Evolutionary conservation across 1,140 invertebrate genomes (phyloP).

Genomic region (Riptortus pedestris): DNA sequence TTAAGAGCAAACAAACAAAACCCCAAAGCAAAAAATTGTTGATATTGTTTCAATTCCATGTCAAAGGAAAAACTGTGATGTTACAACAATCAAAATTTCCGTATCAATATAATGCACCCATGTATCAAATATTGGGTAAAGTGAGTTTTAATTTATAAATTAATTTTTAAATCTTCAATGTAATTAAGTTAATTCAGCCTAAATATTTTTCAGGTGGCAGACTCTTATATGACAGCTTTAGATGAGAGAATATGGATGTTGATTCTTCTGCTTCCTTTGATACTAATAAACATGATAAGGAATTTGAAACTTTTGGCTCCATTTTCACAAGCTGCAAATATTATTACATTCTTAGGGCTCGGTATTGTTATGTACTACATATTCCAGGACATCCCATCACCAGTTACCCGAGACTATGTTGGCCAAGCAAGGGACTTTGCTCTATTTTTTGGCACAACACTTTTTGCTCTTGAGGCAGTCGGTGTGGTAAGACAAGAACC

Average conservation of each 20-base stretch:
- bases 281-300: constrained; percentile 59
- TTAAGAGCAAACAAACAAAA: too few relatives aligned
- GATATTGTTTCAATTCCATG: too few relatives aligned
- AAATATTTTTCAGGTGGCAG: constrained; percentile 42
- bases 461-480: constrained; percentile 84
- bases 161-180: too few relatives aligned
- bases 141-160: too few relatives aligned
- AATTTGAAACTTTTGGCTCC: constrained; percentile 69
- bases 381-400: constrained; percentile 47
- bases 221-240: constrained; percentile 37
- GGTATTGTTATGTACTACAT: constrained; percentile 58
- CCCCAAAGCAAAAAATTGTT: too few relatives aligned
- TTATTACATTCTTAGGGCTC: constrained; percentile 56
- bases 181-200: too few relatives aligned
- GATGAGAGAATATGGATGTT: constrained; percentile 45
- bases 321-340: constrained; percentile 69
- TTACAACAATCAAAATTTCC: too few relatives aligned
- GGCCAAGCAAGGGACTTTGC: constrained; percentile 48
- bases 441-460: constrained; percentile 73
- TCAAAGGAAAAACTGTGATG: too few relatives aligned
- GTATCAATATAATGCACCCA: too few relatives aligned
- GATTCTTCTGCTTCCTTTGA: constrained; percentile 54
- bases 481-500: constrained; percentile 63
- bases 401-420: constrained; percentile 45
- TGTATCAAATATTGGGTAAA: too few relatives aligned